Conservation (phyloP, 2,888 invertebrate genomes). For the Drosophila flavopinicola region DNA sequence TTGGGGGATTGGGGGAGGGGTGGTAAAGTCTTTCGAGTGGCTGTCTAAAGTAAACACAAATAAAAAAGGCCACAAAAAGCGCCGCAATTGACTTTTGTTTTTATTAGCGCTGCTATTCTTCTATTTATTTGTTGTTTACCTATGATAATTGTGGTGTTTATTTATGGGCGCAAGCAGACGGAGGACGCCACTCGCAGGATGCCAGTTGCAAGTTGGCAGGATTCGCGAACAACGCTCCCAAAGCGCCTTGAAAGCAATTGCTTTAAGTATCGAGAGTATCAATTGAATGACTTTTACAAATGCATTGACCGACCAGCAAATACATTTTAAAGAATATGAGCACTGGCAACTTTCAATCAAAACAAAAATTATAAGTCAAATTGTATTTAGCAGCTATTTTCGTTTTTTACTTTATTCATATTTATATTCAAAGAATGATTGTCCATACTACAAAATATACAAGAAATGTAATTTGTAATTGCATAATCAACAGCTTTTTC, state of each 20-base stretch:
- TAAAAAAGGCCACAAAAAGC: conserved; percentile 50
- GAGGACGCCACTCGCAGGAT: not conserved
- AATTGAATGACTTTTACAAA: no score
- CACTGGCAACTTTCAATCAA: no score
- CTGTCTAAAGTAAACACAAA: conserved; percentile 40
- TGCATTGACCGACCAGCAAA: no score
- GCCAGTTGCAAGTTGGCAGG: not conserved
- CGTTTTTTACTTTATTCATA: not conserved
- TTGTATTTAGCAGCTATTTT: not conserved
- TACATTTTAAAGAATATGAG: no score
- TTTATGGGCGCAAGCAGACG: conserved; percentile 57
- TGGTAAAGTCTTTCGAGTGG: conserved; percentile 18
- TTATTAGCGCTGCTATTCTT: conserved; percentile 51
- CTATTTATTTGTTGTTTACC: conserved; percentile 72
- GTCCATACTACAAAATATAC: no score
- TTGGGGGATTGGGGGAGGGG: not conserved
- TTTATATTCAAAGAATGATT: no score
- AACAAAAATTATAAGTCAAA: not conserved
- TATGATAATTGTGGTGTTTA: conserved; percentile 77
- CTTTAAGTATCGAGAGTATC: conserved; percentile 6
- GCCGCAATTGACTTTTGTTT: conserved; percentile 69
- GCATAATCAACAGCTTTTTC: no score
- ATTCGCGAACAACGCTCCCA: not conserved
- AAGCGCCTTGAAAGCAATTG: conserved; percentile 5
- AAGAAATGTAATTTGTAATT: no score